Evolutionary conservation across 2,797 vertebrate species (phyloP), one percentile per base, ranked within the genome.

Genomic region (Pseudomugil gertrudae): DNA sequence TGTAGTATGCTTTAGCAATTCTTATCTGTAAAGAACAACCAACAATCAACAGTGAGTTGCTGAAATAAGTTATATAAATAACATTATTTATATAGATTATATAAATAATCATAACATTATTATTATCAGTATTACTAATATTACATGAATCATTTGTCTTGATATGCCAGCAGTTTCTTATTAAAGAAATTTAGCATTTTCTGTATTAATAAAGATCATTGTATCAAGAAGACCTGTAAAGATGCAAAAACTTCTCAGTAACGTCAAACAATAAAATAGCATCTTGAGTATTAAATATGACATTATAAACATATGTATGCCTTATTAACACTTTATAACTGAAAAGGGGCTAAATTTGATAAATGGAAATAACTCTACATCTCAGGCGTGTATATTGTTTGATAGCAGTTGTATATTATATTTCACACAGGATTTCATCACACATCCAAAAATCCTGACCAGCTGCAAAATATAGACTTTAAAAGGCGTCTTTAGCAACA

Each of bases 401-500:
- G 7, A 47, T 23, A 45, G 23, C 23, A 32, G 43, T n/a, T 68
- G 10, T 17, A 54, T 35, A 47, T 19, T 58, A n/a, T 19, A 17
- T 2, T 35, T 55, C 45, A 67, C 58, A 35, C 1, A 21, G 36
- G 4, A 43, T 33, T 11, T 4, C 15, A 38, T 52, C n/a, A 48
- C 40, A 38, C 19, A 32, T 23, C 19, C 3, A 59, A 47, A 57
- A 65, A 57, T 35, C 50, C 5, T 35, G 63, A 74, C 69, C 72
- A 57, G 29, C 9, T 40, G 53, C 60, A 66, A 62, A 29, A 58
- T 67, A 76, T 36, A 69, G 23, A n/a, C n/a, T n/a, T n/a, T n/a
- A 14, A 19, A 56, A 29, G 43, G 60, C 48, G 48, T 61, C 8
- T 55, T 9, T 2, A 19, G 40, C 56, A 65, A 33, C 19, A 19